Base-by-base conservation (phyloP, 2,888 invertebrate species). In the Phasia obesa region DNA sequence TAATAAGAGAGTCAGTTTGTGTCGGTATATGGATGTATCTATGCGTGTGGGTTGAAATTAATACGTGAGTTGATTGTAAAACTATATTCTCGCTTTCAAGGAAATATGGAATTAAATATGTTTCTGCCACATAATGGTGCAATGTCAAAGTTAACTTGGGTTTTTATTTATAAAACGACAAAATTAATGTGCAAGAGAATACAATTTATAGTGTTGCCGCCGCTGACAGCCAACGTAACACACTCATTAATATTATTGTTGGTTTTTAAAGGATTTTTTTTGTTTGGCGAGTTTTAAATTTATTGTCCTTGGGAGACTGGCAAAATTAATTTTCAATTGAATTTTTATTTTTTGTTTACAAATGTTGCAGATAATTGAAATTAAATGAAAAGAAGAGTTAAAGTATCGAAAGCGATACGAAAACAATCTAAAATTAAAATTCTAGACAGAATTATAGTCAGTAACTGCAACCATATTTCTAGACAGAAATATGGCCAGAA, bases 91-190 rank as follows among this genome's bases (percentile, higher is more conserved):
- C 44, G 70, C 21, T 47, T 70, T 70, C 25, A 62, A 70, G 69
- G 23, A 60, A 25, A 35, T 44, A 76, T 69, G 51, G 51, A 76
- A 59, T 69, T 51, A 76, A 42, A 27, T 53, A 55, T 70, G 55
- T 62, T 23, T 6, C 35, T 47, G 38, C 62, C 62, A 62, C 60
- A 67, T 53, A 60, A 53, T 60, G 59, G 57, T 82, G 79, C 83
- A 83, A 67, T 79, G 83, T 83, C 71, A 75, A 79, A 83, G 79
- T 83, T 83, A 83, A 83, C 70, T 71, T 78, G 42, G 44, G 67
- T 59, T 64, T 71, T 70, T 55, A 60, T 67, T 21, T 6, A 51
- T 59, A 57, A 15, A 77, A 25, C 77, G 60, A 69, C 67, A 55
- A 44, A 55, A 77, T 70, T 55, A 55, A 59, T 70, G 70, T 77